A percentile compares a stretch with the other conserved stretches of the same genome.
These are phyloP conservation scores for Paraplagusia blochii DNA, from an alignment of 2,113 vertebrate species.

Conservation along the genomic window DNA sequence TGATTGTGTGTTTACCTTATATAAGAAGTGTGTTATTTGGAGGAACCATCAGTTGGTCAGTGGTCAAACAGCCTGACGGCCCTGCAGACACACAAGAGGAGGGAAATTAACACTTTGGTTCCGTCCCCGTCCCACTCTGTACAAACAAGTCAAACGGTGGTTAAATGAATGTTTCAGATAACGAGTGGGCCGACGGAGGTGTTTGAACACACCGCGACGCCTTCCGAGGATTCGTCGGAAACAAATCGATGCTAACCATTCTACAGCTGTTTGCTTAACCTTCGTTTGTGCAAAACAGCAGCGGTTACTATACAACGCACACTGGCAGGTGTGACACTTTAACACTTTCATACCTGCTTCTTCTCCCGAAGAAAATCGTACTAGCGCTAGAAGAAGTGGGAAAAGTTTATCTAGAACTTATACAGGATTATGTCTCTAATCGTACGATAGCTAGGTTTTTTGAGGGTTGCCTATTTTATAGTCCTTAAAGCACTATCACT, in stretches of 20 bases:
- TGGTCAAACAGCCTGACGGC: conserved; percentile 85
- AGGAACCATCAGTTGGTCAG: conserved; percentile 87
- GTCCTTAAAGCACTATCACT: too few species aligned
- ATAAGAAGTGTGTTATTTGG: conserved; percentile 82
- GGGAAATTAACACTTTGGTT: conserved; percentile 65
- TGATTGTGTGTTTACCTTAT: conserved; percentile 85
- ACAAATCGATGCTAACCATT: conserved; percentile 31
- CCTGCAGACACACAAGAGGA: conserved; percentile 83
- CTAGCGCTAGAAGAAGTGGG: too few species aligned
- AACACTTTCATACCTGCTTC: too few species aligned
- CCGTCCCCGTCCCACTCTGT: too few species aligned
- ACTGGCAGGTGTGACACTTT: too few species aligned
- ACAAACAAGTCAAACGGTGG: conserved; percentile 9
- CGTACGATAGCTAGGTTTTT: too few species aligned
- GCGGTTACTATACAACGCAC: not conserved
- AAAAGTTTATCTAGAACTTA: too few species aligned
- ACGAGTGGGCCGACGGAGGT: conserved; percentile 9
- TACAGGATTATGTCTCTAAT: too few species aligned
- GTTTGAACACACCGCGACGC: conserved; percentile 5
- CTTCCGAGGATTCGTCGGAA: conserved; percentile 21
- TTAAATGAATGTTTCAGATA: conserved; percentile 8
- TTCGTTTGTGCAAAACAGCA: conserved; percentile 5
- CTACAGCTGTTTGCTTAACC: conserved; percentile 25
- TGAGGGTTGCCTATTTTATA: too few species aligned
- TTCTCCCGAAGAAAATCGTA: too few species aligned